Evolutionary conservation across 2,888 invertebrate genomes (phyloP).

Genomic region (Pharmacophagus antenor): DNA sequence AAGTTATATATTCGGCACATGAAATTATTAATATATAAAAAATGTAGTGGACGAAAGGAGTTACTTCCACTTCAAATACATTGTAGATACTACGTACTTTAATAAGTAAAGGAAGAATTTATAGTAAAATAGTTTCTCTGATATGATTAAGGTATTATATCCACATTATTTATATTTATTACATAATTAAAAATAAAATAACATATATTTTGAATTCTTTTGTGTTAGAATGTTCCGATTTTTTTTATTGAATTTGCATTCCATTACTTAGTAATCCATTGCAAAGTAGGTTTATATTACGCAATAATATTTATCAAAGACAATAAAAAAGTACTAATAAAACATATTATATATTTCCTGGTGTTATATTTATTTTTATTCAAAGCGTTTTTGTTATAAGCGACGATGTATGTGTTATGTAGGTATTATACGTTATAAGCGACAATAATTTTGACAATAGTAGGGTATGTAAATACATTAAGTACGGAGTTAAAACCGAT

Average conservation of each 20-base stretch:
- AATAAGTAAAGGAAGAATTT: constrained; percentile 30
- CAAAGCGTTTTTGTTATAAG: background rate
- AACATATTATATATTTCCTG: background rate
- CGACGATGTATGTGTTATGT: background rate
- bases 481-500: constrained; percentile 55
- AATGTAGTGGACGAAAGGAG: constrained; percentile 39
- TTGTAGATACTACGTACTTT: constrained; percentile 27
- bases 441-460: constrained; percentile 71
- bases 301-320: background rate
- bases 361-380: background rate
- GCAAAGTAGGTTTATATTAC: background rate
- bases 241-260: background rate
- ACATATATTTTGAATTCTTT: background rate
- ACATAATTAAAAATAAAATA: background rate
- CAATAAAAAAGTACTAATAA: background rate
- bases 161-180: constrained; percentile 34
- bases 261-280: background rate
- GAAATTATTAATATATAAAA: constrained; percentile 57
- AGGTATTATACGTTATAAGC: constrained; percentile 42
- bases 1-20: constrained; percentile 66
- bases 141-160: constrained; percentile 17
- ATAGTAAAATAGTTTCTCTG: constrained; percentile 27
- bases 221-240: no score
- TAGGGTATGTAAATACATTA: constrained; percentile 59
- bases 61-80: constrained; percentile 61